These are phyloP conservation scores for Helobdella robusta DNA, from an alignment of 2,888 invertebrate genomes.

Conservation along the genomic window DNA sequence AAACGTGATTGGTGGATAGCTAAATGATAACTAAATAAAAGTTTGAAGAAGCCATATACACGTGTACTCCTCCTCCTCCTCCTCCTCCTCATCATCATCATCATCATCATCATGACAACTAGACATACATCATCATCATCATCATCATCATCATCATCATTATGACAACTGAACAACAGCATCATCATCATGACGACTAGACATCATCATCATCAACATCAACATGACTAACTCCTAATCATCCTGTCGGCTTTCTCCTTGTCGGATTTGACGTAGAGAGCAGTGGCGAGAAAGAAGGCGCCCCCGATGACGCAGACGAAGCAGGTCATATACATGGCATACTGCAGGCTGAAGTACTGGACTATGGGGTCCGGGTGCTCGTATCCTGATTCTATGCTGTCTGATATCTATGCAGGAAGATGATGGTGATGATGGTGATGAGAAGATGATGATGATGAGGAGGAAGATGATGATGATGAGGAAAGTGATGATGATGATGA, in stretches of 20 bases:
- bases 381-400: not conserved
- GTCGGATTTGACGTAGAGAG: slow-evolving; percentile 61
- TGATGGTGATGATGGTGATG: no score
- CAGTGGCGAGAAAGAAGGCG: slow-evolving; percentile 77
- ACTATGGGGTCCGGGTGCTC: not conserved
- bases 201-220: no score
- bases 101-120: not conserved
- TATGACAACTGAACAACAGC: not conserved
- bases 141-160: slow-evolving; percentile 13
- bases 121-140: not conserved
- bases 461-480: no score
- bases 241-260: slow-evolving; percentile 15
- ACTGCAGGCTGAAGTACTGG: slow-evolving; percentile 58
- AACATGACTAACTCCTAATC: slow-evolving; percentile 25
- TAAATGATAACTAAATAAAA: no score
- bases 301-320: slow-evolving; percentile 85
- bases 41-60: no score
- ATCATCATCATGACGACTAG: not conserved
- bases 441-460: no score
- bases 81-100: slow-evolving; percentile 13
- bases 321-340: slow-evolving; percentile 78
- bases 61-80: no score
- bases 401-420: not conserved
- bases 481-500: no score
- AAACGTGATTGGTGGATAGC: no score